Conservation (phyloP, 92 coral and sea anemone species). For the Paramuricea clavata region DNA sequence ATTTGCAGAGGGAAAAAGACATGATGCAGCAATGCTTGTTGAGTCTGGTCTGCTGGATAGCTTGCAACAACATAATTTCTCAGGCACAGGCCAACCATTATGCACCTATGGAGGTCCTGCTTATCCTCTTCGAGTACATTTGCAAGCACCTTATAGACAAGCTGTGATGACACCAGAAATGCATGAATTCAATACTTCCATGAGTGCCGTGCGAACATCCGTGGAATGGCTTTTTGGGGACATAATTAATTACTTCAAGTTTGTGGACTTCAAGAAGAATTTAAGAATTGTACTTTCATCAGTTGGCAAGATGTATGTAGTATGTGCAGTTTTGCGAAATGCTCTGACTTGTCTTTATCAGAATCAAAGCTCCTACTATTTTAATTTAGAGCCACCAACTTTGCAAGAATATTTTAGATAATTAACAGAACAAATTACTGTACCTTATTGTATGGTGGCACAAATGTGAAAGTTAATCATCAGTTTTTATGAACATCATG, state of each 20-base stretch:
- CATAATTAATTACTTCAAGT: slow-evolving; percentile 60
- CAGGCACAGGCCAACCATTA: slow-evolving; percentile 58
- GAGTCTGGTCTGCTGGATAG: slow-evolving; percentile 57
- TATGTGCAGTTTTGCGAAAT: too few relatives aligned
- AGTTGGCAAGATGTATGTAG: slow-evolving; percentile 48
- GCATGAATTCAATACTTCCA: slow-evolving; percentile 55
- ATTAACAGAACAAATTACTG: too few relatives aligned
- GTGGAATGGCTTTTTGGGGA: slow-evolving; percentile 76
- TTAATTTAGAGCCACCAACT: too few relatives aligned
- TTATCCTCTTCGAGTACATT: slow-evolving; percentile 64
- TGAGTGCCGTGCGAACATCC: slow-evolving; percentile 65
- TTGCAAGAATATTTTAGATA: too few relatives aligned
- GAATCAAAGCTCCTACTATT: slow-evolving; percentile 34
- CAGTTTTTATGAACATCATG: too few relatives aligned
- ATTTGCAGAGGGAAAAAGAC: too few relatives aligned
- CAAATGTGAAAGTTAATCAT: background rate
- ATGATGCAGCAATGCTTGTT: too few relatives aligned
- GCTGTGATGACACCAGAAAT: slow-evolving; percentile 60
- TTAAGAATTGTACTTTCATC: slow-evolving; percentile 67
- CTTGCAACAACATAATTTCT: slow-evolving; percentile 53
- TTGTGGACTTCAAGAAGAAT: slow-evolving; percentile 65
- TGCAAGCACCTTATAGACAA: slow-evolving; percentile 58
- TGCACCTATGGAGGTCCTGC: slow-evolving; percentile 73
- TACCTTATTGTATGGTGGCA: too few relatives aligned
- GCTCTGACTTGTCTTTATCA: too few relatives aligned